phyloP scores from a whole-genome alignment of 2,113 vertebrate genomes.

The Chunga burmeisteri region DNA sequence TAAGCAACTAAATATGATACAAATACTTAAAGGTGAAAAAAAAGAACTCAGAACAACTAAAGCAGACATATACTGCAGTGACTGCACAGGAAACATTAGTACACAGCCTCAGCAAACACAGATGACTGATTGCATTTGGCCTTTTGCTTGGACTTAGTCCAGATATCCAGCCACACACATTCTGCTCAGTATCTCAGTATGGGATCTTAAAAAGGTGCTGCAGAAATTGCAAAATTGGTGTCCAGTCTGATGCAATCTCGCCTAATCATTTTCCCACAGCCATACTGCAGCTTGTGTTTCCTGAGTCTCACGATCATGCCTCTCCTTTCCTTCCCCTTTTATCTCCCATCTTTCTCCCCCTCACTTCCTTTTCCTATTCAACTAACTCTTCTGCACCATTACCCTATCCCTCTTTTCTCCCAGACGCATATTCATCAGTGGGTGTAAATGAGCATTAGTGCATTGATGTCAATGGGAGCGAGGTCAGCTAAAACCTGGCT shows the following conservation, averaged over 20 bases:
- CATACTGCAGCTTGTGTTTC: not conserved
- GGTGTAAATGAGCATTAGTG: not conserved
- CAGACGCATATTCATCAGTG: not conserved
- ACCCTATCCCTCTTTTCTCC: not conserved
- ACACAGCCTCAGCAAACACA: not conserved
- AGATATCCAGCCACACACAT: not conserved
- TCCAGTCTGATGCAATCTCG: constrained; percentile 33
- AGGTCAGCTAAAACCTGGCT: not conserved
- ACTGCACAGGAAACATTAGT: constrained; percentile 14
- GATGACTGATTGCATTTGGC: constrained; percentile 16
- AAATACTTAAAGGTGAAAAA: not conserved
- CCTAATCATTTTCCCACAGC: constrained; percentile 50
- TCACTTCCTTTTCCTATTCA: not conserved
- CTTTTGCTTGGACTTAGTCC: constrained; percentile 33
- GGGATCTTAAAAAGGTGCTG: constrained; percentile 55
- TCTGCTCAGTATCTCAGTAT: constrained; percentile 10
- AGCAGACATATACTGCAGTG: not conserved
- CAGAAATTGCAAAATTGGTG: constrained; percentile 29
- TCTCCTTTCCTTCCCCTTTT: constrained; percentile 20
- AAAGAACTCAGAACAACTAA: not conserved
- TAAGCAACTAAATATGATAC: not conserved
- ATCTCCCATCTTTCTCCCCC: not conserved
- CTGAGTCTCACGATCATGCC: not conserved
- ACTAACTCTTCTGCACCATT: not conserved
- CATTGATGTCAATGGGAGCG: not conserved